Percentiles rank a stretch among this genome's conserved stretches.
Conservation (phyloP, 2,113 vertebrate species). For the Sterna hirundo region DNA sequence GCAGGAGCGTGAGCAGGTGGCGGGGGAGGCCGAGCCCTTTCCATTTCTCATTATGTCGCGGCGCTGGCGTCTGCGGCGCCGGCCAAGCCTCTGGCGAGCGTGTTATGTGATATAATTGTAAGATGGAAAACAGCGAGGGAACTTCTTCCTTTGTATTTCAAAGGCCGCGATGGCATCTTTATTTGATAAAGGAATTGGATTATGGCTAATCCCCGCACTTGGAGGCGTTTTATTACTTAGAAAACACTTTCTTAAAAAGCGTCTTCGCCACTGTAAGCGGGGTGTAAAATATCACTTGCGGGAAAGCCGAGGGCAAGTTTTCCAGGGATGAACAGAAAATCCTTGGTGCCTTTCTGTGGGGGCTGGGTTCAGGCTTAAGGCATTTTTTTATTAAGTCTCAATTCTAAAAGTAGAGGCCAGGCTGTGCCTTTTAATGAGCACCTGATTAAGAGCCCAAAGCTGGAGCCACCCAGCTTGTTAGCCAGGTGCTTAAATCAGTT, state of each 20-base stretch:
- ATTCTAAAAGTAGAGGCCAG: not conserved
- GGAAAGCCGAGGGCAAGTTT: not conserved
- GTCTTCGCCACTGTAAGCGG: accelerated
- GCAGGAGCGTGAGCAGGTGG: conserved; percentile 35
- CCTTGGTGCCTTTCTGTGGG: not conserved
- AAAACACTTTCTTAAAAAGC: not conserved
- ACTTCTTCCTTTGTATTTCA: conserved; percentile 20
- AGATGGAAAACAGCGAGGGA: conserved; percentile 6
- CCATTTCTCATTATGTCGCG: not conserved
- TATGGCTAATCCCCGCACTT: conserved; percentile 35
- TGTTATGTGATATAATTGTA: conserved; percentile 10
- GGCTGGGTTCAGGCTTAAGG: not conserved
- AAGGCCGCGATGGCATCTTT: conserved; percentile 53
- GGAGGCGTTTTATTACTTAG: conserved; percentile 47
- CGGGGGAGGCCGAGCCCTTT: conserved; percentile 1
- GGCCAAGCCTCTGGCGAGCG: not conserved
- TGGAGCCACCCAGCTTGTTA: not conserved
- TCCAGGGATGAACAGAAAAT: not conserved
- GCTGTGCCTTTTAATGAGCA: not conserved
- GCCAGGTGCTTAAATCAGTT: not conserved
- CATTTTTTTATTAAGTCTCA: not conserved
- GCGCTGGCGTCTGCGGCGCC: not conserved
- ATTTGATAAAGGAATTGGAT: conserved; percentile 64
- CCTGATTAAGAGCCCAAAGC: not conserved
- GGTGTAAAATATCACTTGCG: not conserved